Conservation (phyloP, 2,888 invertebrate species). For the Aplocera efformata region DNA sequence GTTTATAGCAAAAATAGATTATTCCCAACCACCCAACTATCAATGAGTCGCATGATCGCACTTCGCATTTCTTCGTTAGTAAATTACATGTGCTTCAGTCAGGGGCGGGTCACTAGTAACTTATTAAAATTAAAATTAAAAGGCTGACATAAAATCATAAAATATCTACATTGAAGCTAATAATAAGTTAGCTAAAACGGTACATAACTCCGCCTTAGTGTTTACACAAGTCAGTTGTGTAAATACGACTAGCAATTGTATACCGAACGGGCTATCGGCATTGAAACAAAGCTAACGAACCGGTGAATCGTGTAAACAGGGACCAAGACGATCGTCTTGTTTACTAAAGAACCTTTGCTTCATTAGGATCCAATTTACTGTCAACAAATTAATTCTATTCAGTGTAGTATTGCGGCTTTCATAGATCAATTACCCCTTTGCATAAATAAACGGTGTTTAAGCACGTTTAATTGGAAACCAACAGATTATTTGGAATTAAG, state of each 20-base stretch:
- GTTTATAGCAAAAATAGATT: background rate
- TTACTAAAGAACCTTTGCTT: slow-evolving; percentile 80
- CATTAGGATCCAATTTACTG: slow-evolving; percentile 80
- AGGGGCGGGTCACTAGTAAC: too few relatives aligned
- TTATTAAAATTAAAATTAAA: too few relatives aligned
- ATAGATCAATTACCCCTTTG: background rate
- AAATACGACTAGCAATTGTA: slow-evolving; percentile 28
- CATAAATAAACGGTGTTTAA: too few relatives aligned
- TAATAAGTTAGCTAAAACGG: too few relatives aligned
- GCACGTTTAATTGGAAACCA: too few relatives aligned
- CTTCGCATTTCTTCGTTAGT: too few relatives aligned
- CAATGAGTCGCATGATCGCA: slow-evolving; percentile 5
- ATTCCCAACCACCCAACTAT: too few relatives aligned
- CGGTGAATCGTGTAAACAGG: slow-evolving; percentile 77
- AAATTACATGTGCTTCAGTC: too few relatives aligned
- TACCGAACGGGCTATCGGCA: slow-evolving; percentile 57
- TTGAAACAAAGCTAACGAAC: slow-evolving; percentile 80
- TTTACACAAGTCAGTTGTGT: slow-evolving; percentile 7
- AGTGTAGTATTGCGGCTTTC: slow-evolving; percentile 41
- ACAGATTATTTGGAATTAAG: too few relatives aligned
- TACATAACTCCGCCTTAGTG: background rate
- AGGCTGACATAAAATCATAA: too few relatives aligned
- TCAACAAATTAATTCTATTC: slow-evolving; percentile 76
- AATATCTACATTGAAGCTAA: too few relatives aligned
- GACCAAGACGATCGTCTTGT: slow-evolving; percentile 77